A percentile compares a stretch with the other conserved stretches of the same genome.
Conservation (phyloP, 2,888 invertebrate species). For the Cosmorhoe ocellata region DNA sequence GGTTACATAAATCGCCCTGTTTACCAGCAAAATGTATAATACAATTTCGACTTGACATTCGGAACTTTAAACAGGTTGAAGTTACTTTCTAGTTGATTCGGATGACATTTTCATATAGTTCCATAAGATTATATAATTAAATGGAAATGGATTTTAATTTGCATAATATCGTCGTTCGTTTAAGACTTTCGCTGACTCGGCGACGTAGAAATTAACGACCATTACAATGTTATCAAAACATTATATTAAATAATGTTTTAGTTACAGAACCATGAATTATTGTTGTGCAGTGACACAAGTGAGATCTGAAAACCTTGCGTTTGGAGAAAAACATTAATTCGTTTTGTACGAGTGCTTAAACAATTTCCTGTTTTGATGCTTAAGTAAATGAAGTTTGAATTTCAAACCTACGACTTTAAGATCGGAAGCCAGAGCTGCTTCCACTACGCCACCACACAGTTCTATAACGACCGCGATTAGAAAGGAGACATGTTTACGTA, state of each 20-base stretch:
- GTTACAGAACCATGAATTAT: too few relatives aligned
- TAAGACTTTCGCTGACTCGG: constrained; percentile 61
- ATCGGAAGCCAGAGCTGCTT: neutral
- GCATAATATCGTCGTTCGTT: constrained; percentile 52
- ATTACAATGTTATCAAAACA: too few relatives aligned
- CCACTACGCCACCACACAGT: neutral
- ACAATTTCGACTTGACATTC: neutral
- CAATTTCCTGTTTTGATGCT: too few relatives aligned
- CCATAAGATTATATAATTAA: constrained; percentile 48
- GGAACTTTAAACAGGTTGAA: neutral
- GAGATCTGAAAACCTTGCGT: too few relatives aligned
- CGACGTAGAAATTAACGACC: neutral
- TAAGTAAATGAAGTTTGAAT: too few relatives aligned
- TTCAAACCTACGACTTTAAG: too few relatives aligned
- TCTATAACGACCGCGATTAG: constrained; percentile 12
- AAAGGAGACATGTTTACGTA: constrained; percentile 29
- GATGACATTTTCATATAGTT: constrained; percentile 21
- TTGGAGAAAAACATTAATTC: too few relatives aligned
- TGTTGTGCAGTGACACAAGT: too few relatives aligned
- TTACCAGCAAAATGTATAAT: too few relatives aligned
- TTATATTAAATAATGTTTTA: too few relatives aligned
- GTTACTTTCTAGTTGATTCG: constrained; percentile 9
- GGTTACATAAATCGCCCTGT: too few relatives aligned
- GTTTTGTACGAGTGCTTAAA: too few relatives aligned
- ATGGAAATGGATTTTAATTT: constrained; percentile 56